phyloP scores from a whole-genome alignment of 2,113 vertebrate genomes.

The Trichechus manatus region DNA sequence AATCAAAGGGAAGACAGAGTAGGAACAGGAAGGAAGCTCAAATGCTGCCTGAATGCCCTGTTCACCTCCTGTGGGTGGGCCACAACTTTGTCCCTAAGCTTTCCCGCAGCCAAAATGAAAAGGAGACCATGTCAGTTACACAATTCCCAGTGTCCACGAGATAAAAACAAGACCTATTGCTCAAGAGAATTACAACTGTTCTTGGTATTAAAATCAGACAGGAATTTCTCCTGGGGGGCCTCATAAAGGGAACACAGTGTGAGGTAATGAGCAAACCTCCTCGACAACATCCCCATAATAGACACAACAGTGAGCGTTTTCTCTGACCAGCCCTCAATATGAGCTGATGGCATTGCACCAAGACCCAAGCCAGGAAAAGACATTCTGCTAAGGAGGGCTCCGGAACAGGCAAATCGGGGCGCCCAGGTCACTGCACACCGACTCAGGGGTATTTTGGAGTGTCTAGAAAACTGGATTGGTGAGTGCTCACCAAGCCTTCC shows the following conservation, averaged over 20 bases:
- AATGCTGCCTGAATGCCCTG: neutral
- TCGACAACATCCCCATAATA: neutral
- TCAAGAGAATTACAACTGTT: constrained; percentile 76
- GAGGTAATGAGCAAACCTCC: constrained; percentile 23
- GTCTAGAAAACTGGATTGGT: neutral
- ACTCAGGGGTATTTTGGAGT: neutral
- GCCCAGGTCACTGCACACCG: neutral
- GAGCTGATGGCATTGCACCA: neutral
- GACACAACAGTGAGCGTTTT: neutral
- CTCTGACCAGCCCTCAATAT: neutral
- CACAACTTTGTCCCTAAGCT: constrained; percentile 52
- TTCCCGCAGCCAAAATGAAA: constrained; percentile 62
- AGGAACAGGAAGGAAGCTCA: neutral
- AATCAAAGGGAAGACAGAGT: constrained; percentile 10
- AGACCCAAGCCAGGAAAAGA: neutral
- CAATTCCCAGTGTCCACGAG: constrained; percentile 60
- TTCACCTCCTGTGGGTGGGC: constrained; percentile 52
- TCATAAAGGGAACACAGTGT: constrained; percentile 62
- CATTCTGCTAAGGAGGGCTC: neutral
- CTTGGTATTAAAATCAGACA: constrained; percentile 68
- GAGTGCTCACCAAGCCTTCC: neutral
- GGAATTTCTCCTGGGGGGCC: constrained; percentile 69
- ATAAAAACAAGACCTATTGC: constrained; percentile 76
- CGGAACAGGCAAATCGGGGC: neutral
- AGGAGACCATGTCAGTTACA: constrained; percentile 58